A percentile compares a stretch with the other conserved stretches of the same genome.
These are phyloP conservation scores for Goniozus legneri DNA, from an alignment of 1,140 invertebrate species.

Conservation along the genomic window DNA sequence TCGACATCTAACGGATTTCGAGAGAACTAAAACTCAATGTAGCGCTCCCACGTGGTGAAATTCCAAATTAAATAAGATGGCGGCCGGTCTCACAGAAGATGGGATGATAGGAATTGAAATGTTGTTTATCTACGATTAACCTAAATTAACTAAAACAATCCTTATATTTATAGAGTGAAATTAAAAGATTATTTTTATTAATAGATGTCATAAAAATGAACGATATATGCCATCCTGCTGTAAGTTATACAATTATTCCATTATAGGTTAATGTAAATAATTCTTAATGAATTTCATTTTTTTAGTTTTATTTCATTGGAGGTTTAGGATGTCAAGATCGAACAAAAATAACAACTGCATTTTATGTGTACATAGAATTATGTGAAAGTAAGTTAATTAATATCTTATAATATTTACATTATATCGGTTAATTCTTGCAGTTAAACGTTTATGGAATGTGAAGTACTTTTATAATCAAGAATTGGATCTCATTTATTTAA, in stretches of 20 bases:
- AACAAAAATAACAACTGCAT: slow-evolving; percentile 42
- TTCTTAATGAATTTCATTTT: slow-evolving; percentile 19
- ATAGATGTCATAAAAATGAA: slow-evolving; percentile 26
- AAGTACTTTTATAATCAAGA: slow-evolving; percentile 40
- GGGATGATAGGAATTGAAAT: too few relatives aligned
- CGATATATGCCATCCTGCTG: slow-evolving; percentile 42
- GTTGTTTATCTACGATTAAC: too few relatives aligned
- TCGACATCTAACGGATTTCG: neutral
- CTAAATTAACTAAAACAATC: too few relatives aligned
- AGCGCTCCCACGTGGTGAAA: neutral
- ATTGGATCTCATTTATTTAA: slow-evolving; percentile 42
- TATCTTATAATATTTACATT: slow-evolving; percentile 8
- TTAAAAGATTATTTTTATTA: neutral
- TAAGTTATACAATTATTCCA: slow-evolving; percentile 26
- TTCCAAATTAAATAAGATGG: too few relatives aligned
- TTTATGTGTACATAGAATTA: slow-evolving; percentile 49
- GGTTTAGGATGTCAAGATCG: slow-evolving; percentile 48
- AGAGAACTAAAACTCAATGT: neutral
- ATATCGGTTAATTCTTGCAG: slow-evolving; percentile 17
- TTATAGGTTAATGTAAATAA: neutral
- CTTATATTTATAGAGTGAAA: too few relatives aligned
- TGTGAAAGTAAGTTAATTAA: slow-evolving; percentile 42
- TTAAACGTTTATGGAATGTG: slow-evolving; percentile 41
- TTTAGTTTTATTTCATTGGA: slow-evolving; percentile 47
- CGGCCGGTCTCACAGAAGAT: too few relatives aligned